Evolutionary conservation across 30 jellyfish, hydroid and myxozoan species (phyloP).

Genomic region (Chironex yamaguchii): DNA sequence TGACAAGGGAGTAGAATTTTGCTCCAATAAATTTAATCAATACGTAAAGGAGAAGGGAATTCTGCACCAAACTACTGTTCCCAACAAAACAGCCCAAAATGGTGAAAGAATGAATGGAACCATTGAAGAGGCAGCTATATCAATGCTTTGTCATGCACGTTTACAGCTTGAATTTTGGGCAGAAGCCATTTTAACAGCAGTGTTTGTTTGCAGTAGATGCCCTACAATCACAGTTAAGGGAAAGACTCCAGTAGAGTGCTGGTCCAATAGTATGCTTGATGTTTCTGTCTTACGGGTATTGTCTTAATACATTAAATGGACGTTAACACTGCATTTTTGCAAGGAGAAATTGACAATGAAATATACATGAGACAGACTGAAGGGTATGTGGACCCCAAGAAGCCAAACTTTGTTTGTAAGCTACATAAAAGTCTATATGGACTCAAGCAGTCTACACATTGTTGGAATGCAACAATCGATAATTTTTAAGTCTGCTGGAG

Average conservation of each 20-base stretch:
- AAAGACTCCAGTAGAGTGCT: conserved; percentile 35
- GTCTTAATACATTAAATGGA: too few relatives aligned
- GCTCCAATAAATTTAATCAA: conserved; percentile 37
- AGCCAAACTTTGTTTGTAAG: conserved; percentile 22
- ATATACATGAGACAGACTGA: conserved; percentile 32
- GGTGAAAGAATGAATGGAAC: conserved; percentile 57
- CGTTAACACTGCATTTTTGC: conserved; percentile 33
- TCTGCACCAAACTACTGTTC: conserved; percentile 14
- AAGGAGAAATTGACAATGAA: conserved; percentile 15
- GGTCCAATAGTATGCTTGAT: conserved; percentile 45
- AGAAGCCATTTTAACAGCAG: conserved; percentile 48
- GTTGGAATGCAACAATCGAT: conserved; percentile 21
- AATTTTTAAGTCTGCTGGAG: background rate
- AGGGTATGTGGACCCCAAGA: conserved; percentile 11
- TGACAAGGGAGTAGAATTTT: conserved; percentile 55
- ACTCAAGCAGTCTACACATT: conserved; percentile 27
- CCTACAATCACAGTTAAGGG: conserved; percentile 46
- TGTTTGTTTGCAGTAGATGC: conserved; percentile 30
- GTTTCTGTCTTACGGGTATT: too few relatives aligned
- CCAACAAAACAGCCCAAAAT: conserved; percentile 25
- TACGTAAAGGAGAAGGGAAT: conserved; percentile 11
- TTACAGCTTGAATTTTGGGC: conserved; percentile 33
- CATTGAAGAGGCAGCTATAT: conserved; percentile 7
- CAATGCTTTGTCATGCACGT: conserved; percentile 3
- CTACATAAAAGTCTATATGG: conserved; percentile 19